Conservation (phyloP, 2,797 vertebrate species). For the Danio tinwini region DNA sequence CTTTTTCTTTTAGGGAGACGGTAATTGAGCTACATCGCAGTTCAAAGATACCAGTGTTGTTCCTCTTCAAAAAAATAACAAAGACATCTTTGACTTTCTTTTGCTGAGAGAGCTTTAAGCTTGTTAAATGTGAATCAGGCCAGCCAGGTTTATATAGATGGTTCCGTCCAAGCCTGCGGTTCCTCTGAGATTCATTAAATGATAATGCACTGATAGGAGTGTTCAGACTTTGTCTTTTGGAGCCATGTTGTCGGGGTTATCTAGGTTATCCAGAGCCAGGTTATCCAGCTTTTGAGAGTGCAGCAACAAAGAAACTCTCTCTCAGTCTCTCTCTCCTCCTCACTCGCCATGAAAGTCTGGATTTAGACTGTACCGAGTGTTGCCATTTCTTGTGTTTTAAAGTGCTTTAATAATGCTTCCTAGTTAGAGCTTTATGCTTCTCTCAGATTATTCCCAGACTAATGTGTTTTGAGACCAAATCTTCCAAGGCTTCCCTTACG, state of each 20-base stretch:
- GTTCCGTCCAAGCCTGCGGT: slow-evolving; percentile 14
- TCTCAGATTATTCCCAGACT: slow-evolving; percentile 21
- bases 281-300: slow-evolving; percentile 28
- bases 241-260: slow-evolving; percentile 39
- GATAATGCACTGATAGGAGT: slow-evolving; percentile 52
- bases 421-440: slow-evolving; percentile 27
- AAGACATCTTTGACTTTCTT: slow-evolving; percentile 28
- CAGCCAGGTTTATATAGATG: slow-evolving; percentile 53
- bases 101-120: slow-evolving; percentile 15
- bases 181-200: slow-evolving; percentile 56
- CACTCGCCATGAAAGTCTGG: slow-evolving; percentile 20
- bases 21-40: slow-evolving; percentile 29
- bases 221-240: slow-evolving; percentile 55
- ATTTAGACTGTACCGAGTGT: slow-evolving; percentile 7
- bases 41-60: slow-evolving; percentile 4
- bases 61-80: slow-evolving; percentile 37
- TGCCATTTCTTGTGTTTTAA: slow-evolving; percentile 1
- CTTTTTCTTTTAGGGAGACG: slow-evolving; percentile 1
- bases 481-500: background rate
- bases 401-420: slow-evolving; percentile 11
- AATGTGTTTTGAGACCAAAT: slow-evolving; percentile 33
- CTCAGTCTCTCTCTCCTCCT: background rate
- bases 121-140: slow-evolving; percentile 40
- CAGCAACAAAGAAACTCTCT: slow-evolving; percentile 7
- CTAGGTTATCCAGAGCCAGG: slow-evolving; percentile 33